These are phyloP conservation scores for Neoseiulus cucumeris DNA, from an alignment of 1,140 invertebrate genomes.

Conservation along the genomic window DNA sequence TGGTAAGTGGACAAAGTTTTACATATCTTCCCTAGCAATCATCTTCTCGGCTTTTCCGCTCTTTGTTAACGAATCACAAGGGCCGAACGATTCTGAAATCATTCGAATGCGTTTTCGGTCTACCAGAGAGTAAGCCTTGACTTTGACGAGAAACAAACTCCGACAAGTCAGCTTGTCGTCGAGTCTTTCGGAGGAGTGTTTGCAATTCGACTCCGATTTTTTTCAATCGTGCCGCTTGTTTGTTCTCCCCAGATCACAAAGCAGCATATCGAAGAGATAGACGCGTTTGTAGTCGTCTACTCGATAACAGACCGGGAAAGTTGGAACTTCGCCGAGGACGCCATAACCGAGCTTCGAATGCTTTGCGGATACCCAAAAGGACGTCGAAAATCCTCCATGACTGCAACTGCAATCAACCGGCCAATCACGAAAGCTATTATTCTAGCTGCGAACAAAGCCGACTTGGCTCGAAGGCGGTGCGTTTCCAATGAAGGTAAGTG, in stretches of 20 bases:
- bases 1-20: background rate
- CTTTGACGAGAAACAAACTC: no score
- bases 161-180: no score
- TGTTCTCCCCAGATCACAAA: background rate
- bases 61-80: no score
- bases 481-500: background rate
- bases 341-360: background rate
- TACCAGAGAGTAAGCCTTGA: no score
- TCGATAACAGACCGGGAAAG: background rate
- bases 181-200: no score
- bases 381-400: background rate
- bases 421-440: background rate
- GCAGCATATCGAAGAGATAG: background rate
- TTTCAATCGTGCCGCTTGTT: background rate
- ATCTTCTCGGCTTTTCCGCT: no score
- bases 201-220: background rate
- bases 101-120: no score
- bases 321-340: background rate
- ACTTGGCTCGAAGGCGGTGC: background rate
- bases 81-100: no score
- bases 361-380: background rate
- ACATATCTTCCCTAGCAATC: no score
- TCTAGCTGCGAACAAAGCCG: background rate
- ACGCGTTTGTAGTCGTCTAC: constrained; percentile 5
- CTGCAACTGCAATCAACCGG: background rate